Base-by-base conservation (phyloP, 2,113 vertebrate species). In the Paradisaea rubra region DNA sequence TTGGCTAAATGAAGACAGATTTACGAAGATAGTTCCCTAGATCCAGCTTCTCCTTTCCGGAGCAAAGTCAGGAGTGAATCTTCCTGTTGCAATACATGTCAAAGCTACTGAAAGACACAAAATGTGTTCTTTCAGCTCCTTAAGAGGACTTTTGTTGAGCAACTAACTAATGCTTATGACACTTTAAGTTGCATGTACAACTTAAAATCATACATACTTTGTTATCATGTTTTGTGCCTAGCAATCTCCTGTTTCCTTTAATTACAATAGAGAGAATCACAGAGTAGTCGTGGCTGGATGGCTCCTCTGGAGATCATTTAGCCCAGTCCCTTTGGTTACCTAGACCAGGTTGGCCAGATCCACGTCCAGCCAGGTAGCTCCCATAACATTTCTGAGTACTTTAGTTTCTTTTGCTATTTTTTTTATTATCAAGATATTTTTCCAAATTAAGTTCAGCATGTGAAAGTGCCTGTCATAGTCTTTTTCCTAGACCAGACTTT, bases 21-120 rank as follows among this genome's bases (percentile, higher is more conserved):
- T 37, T 63, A 31, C 22, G 31, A 83, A 57, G 54, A 33, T 11
- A 54, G 28, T 35, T 94, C 35, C 35, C 57, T 61, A 19, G 65
- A 76, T 81, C 27, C 41, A 81, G 2, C 56, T 74, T 81, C 70
- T 91, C 33, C 69, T 74, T 95, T 86, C 31, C 66, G 57, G 73
- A 94, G 56, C 91, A 91, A 96, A 96, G 50, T 85, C 35, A 82
- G 53, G 45, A 89, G 86, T 22, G 2, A 77, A 89, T 95, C 53
- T 81, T 45, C 33, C 28, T 63, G 25, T 71, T 33, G 33, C 84
- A 94, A 89, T 9, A 2, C 70, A 41, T 9, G 7, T 70, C 33
- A 89, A 83, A 59, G 24, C 23, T 60, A 20, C n/a, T 35, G 47
- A 57, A 81, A 70, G 19, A 41, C 9, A 3, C 49, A 17, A 71